Percentiles rank a stretch among this genome's conserved stretches.
Conservation (phyloP, 2,888 invertebrate genomes). For the Drosophila bunnanda region DNA sequence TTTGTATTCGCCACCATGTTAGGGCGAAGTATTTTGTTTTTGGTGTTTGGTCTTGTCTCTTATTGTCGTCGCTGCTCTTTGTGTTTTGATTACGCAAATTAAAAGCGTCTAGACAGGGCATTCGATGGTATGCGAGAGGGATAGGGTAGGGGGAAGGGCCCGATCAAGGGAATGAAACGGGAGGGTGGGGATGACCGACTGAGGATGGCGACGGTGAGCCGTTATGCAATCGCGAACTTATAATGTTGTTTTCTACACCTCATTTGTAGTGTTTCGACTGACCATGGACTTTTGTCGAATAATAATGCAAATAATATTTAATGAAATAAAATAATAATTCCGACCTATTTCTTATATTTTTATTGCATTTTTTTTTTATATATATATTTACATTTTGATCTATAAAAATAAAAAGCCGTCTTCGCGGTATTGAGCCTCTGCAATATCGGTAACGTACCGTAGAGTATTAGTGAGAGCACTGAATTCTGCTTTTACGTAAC, state of each 20-base stretch:
- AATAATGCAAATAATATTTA: neutral
- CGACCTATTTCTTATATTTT: too few relatives aligned
- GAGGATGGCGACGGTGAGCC: constrained; percentile 39
- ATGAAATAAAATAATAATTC: too few relatives aligned
- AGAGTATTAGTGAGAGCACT: constrained; percentile 2
- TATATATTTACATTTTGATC: too few relatives aligned
- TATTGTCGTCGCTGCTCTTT: constrained; percentile 54
- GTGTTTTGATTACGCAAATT: constrained; percentile 79
- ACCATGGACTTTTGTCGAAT: neutral
- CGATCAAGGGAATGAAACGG: constrained; percentile 3
- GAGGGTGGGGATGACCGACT: constrained; percentile 56
- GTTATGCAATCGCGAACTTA: constrained; percentile 63
- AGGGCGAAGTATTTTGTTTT: constrained; percentile 45
- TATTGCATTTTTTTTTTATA: too few relatives aligned
- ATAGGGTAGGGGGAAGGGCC: neutral
- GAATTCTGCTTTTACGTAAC: constrained; percentile 43
- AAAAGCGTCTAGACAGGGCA: constrained; percentile 73
- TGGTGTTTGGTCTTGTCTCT: constrained; percentile 32
- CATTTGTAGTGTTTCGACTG: neutral
- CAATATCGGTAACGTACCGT: neutral
- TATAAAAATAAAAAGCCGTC: too few relatives aligned
- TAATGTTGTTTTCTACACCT: constrained; percentile 14
- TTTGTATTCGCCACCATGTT: constrained; percentile 26
- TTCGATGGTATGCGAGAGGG: constrained; percentile 34
- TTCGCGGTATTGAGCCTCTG: too few relatives aligned